These are phyloP conservation scores for Calephelis virginiensis DNA, from an alignment of 1,140 invertebrate species.

Conservation along the genomic window DNA sequence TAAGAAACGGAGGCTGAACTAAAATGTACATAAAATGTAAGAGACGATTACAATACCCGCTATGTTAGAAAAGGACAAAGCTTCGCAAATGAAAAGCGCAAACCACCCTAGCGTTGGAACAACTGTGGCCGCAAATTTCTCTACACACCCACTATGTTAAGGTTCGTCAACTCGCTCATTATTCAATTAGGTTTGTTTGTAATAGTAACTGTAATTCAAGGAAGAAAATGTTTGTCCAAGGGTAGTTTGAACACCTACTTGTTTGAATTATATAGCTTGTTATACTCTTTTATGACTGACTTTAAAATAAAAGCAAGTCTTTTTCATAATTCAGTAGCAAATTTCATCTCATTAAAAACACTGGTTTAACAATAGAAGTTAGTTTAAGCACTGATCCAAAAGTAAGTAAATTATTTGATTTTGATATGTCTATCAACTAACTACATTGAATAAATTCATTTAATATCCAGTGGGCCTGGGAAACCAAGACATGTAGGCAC, in stretches of 20 bases:
- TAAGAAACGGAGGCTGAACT: neutral
- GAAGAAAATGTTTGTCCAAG: neutral
- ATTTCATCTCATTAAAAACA: too few relatives aligned
- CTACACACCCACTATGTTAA: neutral
- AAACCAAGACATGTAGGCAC: too few relatives aligned
- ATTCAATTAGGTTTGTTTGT: slow-evolving; percentile 11
- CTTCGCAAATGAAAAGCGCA: slow-evolving; percentile 5
- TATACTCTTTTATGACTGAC: neutral
- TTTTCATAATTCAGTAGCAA: too few relatives aligned
- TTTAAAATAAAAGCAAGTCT: too few relatives aligned
- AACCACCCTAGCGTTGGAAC: slow-evolving; percentile 8
- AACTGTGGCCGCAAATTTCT: neutral
- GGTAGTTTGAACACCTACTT: neutral
- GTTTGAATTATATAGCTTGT: neutral
- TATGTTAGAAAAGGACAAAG: slow-evolving; percentile 9
- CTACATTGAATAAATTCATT: too few relatives aligned
- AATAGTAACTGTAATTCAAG: neutral
- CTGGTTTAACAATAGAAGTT: too few relatives aligned
- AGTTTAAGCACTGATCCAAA: too few relatives aligned
- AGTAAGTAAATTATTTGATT: too few relatives aligned
- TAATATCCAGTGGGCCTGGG: too few relatives aligned
- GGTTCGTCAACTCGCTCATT: slow-evolving; percentile 2
- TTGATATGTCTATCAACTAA: too few relatives aligned
- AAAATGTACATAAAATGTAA: neutral
- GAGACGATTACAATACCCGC: slow-evolving; percentile 1